Conservation (phyloP, 2,888 invertebrate genomes). For the Suillia variegata region DNA sequence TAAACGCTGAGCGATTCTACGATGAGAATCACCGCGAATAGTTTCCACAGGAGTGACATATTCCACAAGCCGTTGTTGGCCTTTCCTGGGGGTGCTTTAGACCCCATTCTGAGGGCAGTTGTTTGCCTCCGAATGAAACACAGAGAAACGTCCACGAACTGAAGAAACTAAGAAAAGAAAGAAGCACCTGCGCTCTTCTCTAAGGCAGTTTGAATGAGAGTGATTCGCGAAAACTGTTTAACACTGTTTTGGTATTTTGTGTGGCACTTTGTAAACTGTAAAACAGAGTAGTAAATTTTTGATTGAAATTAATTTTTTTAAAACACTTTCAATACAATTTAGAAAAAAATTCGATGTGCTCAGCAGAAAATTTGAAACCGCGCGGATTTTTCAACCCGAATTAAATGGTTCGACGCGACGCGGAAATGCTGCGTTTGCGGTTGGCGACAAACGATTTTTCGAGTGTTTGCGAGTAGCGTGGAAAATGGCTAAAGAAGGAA, state of each 20-base stretch:
- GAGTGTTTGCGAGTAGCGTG: too few relatives aligned
- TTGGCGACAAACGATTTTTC: too few relatives aligned
- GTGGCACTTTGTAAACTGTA: conserved; percentile 2
- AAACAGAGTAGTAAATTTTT: not conserved
- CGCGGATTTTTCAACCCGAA: not conserved
- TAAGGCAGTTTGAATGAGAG: not conserved
- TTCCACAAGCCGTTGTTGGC: conserved; percentile 22
- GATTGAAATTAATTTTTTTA: too few relatives aligned
- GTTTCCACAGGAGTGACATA: conserved; percentile 37
- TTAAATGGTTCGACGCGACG: not conserved
- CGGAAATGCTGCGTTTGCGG: not conserved
- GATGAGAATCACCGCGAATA: conserved; percentile 39
- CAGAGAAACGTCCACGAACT: not conserved
- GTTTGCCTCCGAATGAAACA: not conserved
- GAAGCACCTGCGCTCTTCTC: not conserved
- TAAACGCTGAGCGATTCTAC: conserved; percentile 40
- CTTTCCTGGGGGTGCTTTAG: conserved; percentile 32
- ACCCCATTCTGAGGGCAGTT: conserved; percentile 19
- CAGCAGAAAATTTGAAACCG: conserved; percentile 1
- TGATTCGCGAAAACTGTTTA: not conserved
- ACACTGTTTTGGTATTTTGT: conserved; percentile 1
- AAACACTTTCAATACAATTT: not conserved
- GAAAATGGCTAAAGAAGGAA: too few relatives aligned
- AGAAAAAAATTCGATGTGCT: not conserved
- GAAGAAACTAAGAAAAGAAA: not conserved